phyloP scores from a whole-genome alignment of 53 echinoderm and acorn worm species.

The Patiria pectinifera region DNA sequence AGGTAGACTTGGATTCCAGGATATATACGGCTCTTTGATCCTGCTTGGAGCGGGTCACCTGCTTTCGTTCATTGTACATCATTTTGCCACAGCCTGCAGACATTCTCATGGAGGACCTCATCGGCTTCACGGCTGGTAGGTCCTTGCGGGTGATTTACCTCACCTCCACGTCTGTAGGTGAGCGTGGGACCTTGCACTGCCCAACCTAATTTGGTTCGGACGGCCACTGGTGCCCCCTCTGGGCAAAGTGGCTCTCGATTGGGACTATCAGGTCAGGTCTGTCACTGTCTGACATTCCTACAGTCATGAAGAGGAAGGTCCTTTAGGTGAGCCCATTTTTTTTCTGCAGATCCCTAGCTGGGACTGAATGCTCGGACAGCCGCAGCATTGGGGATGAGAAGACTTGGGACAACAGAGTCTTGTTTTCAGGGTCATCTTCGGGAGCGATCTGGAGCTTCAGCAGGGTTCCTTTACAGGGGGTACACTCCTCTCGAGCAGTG shows the following conservation, averaged over 20 bases:
- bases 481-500: conserved; percentile 44
- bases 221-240: conserved; percentile 32
- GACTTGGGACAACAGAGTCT: background rate
- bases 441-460: conserved; percentile 10
- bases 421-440: background rate
- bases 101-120: too few relatives aligned
- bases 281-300: conserved; percentile 37
- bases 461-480: conserved; percentile 6
- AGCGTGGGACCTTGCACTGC: conserved; percentile 36
- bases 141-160: background rate
- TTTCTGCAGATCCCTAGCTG: background rate
- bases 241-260: conserved; percentile 32
- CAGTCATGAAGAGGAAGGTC: conserved; percentile 26
- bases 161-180: background rate
- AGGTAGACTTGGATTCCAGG: too few relatives aligned
- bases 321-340: conserved; percentile 18
- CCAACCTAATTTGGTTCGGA: conserved; percentile 41
- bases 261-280: conserved; percentile 29
- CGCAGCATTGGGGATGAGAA: conserved; percentile 29
- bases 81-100: too few relatives aligned
- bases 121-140: background rate
- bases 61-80: too few relatives aligned
- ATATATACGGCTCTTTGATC: too few relatives aligned
- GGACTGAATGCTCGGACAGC: conserved; percentile 32
- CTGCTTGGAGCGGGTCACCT: too few relatives aligned